phyloP scores from a whole-genome alignment of 1,140 invertebrate species.

The Drosophila tsacasi region DNA sequence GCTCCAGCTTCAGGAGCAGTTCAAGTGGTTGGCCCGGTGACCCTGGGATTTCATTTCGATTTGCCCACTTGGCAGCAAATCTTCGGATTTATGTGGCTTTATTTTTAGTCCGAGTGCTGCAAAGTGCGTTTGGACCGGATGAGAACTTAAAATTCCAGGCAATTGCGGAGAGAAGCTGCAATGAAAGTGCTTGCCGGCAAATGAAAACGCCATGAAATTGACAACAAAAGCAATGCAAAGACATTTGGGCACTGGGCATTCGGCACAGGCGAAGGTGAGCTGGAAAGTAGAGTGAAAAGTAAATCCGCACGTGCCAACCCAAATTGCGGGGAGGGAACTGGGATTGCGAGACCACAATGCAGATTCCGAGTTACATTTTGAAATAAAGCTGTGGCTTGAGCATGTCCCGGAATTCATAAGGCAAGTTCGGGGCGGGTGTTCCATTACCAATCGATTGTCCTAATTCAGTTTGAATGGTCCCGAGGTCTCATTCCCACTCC shows the following conservation, averaged over 20 bases:
- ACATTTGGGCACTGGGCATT: background rate
- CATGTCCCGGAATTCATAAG: conserved; percentile 15
- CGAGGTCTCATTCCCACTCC: background rate
- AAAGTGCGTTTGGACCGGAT: conserved; percentile 39
- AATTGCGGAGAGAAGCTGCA: conserved; percentile 38
- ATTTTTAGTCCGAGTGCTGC: conserved; percentile 51
- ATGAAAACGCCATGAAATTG: conserved; percentile 52
- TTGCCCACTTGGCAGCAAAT: conserved; percentile 66
- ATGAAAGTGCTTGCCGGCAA: conserved; percentile 36
- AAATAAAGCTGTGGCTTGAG: conserved; percentile 36
- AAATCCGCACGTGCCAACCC: conserved; percentile 51
- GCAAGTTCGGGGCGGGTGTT: background rate
- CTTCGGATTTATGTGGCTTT: conserved; percentile 74
- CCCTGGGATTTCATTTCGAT: conserved; percentile 56
- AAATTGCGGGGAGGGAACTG: conserved; percentile 30
- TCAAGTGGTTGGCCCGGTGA: conserved; percentile 25
- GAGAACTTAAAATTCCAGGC: conserved; percentile 43
- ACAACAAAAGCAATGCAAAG: conserved; percentile 41
- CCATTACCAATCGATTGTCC: conserved; percentile 43
- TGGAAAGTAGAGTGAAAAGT: conserved; percentile 49
- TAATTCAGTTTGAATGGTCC: conserved; percentile 21
- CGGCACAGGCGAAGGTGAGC: conserved; percentile 37
- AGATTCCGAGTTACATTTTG: conserved; percentile 42
- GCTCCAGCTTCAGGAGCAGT: background rate
- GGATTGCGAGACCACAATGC: conserved; percentile 40